phyloP scores from a whole-genome alignment of 2,888 invertebrate species.

The Anaspis maculata region DNA sequence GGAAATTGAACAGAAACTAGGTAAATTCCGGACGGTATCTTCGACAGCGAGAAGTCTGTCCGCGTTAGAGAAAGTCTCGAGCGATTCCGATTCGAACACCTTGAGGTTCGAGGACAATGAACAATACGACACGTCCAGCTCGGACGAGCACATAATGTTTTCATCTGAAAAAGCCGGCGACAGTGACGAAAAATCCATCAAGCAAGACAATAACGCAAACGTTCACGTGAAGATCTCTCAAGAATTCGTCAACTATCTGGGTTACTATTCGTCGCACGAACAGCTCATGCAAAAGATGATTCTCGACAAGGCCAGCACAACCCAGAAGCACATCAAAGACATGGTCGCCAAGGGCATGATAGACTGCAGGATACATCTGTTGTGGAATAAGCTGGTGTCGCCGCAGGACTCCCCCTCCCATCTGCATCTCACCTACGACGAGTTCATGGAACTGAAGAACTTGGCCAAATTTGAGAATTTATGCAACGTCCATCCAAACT shows the following conservation, averaged over 20 bases:
- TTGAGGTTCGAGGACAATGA: constrained; percentile 14
- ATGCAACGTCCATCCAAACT: constrained; percentile 49
- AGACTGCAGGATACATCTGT: constrained; percentile 59
- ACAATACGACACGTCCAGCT: constrained; percentile 16
- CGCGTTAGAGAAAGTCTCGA: constrained; percentile 21
- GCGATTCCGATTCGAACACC: constrained; percentile 16
- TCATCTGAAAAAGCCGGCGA: constrained; percentile 14
- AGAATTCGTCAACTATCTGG: constrained; percentile 60
- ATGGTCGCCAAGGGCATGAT: constrained; percentile 58
- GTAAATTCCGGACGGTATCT: constrained; percentile 54
- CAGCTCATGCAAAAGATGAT: constrained; percentile 56
- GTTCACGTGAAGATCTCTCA: constrained; percentile 42
- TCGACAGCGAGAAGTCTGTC: constrained; percentile 29
- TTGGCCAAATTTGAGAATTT: constrained; percentile 52
- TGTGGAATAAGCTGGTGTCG: constrained; percentile 60
- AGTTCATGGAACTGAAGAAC: constrained; percentile 56
- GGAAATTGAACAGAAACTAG: constrained; percentile 50
- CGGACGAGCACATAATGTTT: constrained; percentile 20
- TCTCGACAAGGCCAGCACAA: constrained; percentile 48
- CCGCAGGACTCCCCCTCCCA: constrained; percentile 40
- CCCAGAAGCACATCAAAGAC: constrained; percentile 48
- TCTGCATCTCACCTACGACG: constrained; percentile 52
- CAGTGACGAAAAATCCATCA: constrained; percentile 4
- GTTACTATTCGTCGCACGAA: constrained; percentile 61
- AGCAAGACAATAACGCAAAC: constrained; percentile 7